Evolutionary conservation across 2,888 invertebrate genomes (phyloP), one percentile per base, ranked within the genome.

Genomic region (Drosophila algonquin): DNA sequence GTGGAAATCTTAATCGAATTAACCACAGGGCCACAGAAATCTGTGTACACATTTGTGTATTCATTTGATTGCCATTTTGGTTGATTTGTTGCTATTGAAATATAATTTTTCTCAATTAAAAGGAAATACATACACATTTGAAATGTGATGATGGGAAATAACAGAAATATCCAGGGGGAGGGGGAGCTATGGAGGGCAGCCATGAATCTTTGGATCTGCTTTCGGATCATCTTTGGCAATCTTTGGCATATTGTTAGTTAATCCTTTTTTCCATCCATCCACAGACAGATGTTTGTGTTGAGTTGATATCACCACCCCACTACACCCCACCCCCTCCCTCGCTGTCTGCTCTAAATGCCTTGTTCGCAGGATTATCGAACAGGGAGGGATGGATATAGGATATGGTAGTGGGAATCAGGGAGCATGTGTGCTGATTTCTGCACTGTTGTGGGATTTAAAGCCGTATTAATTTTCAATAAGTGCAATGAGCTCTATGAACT

Each of bases 391-490:
- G n/a, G 40, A 14, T 14, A 14, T 14, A 14, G 47, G 2, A n/a
- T 40, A 59, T 35, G 47, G n/a, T 30, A 14, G 30, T 35, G 40
- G 57, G 24, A 40, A 57, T 63, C 55, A 53, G 75, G 58, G 56
- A 57, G 76, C 76, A 80, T 83, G 80, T 87, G 83, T 83, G 83
- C 84, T 79, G 84, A 86, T 84, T 86, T 81, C 67, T 75, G 73
- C 74, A 69, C 79, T 78, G 79, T 80, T 81, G 79, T 84, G 84
- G 86, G 57, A 63, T 73, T 72, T 83, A 83, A 40, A 79, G 81
- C 76, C 79, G 84, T 80, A 85, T 87, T 87, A 87, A 81, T 85
- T 85, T 85, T 81, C 84, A 84, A 87, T 85, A 87, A 84, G 87
- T 84, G 77, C 79, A 86, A 60, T 73, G 69, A 51, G 75, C 68